A percentile compares a stretch with the other conserved stretches of the same genome.
Conservation (phyloP, 2,113 vertebrate genomes). For the Carassius carassius region DNA sequence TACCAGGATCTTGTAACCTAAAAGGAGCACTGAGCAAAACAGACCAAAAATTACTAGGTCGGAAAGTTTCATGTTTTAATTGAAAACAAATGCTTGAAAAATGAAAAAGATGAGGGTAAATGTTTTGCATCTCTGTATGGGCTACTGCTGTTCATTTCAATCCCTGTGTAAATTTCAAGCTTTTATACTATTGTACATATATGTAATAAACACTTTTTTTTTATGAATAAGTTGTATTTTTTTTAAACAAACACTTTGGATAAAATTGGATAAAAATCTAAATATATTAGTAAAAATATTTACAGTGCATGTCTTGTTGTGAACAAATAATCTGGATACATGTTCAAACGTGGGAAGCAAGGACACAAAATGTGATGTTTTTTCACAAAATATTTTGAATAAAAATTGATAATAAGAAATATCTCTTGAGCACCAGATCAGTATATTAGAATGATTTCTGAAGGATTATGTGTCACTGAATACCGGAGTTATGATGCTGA, state of each 20-base stretch:
- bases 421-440: no score
- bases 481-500: background rate
- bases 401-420: no score
- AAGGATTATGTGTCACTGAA: background rate
- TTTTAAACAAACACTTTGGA: background rate
- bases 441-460: background rate
- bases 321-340: no score
- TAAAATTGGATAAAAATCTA: background rate
- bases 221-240: background rate
- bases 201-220: constrained; percentile 44
- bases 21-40: background rate
- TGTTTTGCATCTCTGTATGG: background rate
- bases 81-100: constrained; percentile 17
- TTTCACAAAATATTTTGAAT: no score
- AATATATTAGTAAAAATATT: background rate
- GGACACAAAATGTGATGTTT: no score
- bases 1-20: background rate
- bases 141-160: constrained; percentile 43
- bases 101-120: background rate
- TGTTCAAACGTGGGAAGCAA: no score
- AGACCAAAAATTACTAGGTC: constrained; percentile 1
- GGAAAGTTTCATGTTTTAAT: constrained; percentile 25
- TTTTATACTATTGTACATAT: constrained; percentile 36
- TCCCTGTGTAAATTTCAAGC: constrained; percentile 16
- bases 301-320: background rate